Evolutionary conservation across 2,888 invertebrate genomes (phyloP).

Genomic region (Andrena trimmerana): DNA sequence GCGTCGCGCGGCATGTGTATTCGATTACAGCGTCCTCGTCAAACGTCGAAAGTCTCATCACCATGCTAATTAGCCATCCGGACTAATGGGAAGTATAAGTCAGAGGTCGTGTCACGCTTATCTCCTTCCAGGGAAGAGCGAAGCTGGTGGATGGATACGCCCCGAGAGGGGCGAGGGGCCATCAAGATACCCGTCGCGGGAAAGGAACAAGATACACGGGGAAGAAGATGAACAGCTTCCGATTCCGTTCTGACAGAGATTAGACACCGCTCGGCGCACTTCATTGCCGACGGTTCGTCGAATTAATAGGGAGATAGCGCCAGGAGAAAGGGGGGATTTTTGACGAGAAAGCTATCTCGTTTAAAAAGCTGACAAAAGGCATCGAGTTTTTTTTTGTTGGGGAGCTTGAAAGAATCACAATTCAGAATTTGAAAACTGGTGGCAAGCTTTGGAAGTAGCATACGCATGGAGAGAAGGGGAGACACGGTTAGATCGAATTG

Average conservation of each 20-base stretch:
- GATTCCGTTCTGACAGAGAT: slow-evolving; percentile 47
- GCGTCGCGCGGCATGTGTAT: slow-evolving; percentile 65
- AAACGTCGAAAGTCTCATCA: slow-evolving; percentile 80
- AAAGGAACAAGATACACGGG: slow-evolving; percentile 35
- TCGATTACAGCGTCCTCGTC: slow-evolving; percentile 77
- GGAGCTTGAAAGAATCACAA: no score
- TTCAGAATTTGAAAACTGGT: no score
- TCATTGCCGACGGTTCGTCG: slow-evolving; percentile 43
- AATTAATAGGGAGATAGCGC: slow-evolving; percentile 50
- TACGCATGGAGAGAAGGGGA: not conserved
- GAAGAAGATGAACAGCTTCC: slow-evolving; percentile 55
- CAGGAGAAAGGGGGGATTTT: slow-evolving; percentile 11
- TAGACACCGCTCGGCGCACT: slow-evolving; percentile 32
- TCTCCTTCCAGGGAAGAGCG: slow-evolving; percentile 61
- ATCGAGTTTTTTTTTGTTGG: no score
- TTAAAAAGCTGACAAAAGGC: not conserved
- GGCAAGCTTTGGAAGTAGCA: no score
- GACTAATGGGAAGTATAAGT: slow-evolving; percentile 80
- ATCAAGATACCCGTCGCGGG: slow-evolving; percentile 42
- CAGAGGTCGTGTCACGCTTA: slow-evolving; percentile 80
- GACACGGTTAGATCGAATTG: slow-evolving; percentile 6
- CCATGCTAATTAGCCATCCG: slow-evolving; percentile 78
- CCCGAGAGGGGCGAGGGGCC: slow-evolving; percentile 12
- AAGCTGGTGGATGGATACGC: slow-evolving; percentile 10
- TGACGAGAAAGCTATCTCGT: not conserved